These are phyloP conservation scores for Oncorhynchus mykiss DNA, from an alignment of 2,113 vertebrate genomes.

Conservation along the genomic window DNA sequence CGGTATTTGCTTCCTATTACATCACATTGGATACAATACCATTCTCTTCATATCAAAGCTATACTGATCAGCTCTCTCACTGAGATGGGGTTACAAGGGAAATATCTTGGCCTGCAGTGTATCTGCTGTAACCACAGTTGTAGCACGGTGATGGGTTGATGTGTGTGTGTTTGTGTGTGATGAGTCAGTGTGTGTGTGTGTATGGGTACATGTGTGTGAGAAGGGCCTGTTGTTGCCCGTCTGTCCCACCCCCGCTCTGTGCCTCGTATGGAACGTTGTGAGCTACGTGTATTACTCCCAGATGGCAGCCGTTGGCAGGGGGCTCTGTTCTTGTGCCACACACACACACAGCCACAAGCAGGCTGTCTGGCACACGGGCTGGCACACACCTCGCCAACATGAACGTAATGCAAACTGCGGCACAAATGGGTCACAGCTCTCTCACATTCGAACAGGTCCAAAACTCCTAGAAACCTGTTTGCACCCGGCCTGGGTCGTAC, in stretches of 20 bases:
- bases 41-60: neutral
- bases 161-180: neutral
- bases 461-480: neutral
- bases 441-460: neutral
- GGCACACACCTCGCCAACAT: slow-evolving; percentile 29
- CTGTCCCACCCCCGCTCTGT: slow-evolving; percentile 35
- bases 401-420: neutral
- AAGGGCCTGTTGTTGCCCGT: slow-evolving; percentile 48
- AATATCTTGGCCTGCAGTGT: no score
- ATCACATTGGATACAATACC: neutral
- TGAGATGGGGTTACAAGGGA: neutral
- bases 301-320: slow-evolving; percentile 42
- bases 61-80: neutral
- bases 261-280: slow-evolving; percentile 19
- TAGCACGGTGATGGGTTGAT: no score
- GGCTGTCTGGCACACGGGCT: slow-evolving; percentile 9
- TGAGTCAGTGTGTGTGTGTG: no score
- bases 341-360: slow-evolving; percentile 29
- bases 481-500: neutral
- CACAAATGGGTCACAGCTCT: neutral
- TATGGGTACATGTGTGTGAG: slow-evolving; percentile 13
- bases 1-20: slow-evolving; percentile 15
- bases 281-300: slow-evolving; percentile 38
- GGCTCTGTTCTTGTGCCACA: slow-evolving; percentile 7
- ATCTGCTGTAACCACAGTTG: neutral